phyloP scores from a whole-genome alignment of 2,797 vertebrate species.

The Telmatherina bonti region DNA sequence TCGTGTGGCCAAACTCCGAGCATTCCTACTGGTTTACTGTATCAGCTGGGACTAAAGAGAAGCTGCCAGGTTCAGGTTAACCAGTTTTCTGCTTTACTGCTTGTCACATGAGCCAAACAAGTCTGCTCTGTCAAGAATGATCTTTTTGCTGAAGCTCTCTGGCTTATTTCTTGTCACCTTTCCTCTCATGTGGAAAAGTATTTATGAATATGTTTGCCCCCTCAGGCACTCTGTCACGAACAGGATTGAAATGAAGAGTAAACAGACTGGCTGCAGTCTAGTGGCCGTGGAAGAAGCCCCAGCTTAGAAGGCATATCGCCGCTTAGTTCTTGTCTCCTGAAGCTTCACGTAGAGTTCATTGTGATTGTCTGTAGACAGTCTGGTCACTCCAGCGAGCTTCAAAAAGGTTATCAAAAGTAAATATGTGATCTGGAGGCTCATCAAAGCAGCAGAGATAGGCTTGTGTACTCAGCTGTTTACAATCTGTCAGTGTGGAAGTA shows the following conservation, averaged over 20 bases:
- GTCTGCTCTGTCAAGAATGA: slow-evolving; percentile 40
- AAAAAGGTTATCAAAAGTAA: slow-evolving; percentile 80
- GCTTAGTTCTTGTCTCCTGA: slow-evolving; percentile 53
- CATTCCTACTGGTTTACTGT: slow-evolving; percentile 65
- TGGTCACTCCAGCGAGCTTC: slow-evolving; percentile 47
- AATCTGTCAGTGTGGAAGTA: slow-evolving; percentile 57
- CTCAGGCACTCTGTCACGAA: slow-evolving; percentile 51
- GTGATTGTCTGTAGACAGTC: slow-evolving; percentile 56
- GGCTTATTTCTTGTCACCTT: slow-evolving; percentile 54
- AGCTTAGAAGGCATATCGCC: slow-evolving; percentile 43
- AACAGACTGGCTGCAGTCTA: slow-evolving; percentile 58
- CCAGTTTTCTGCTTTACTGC: slow-evolving; percentile 22
- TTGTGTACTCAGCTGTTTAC: slow-evolving; percentile 80
- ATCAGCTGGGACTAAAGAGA: slow-evolving; percentile 52
- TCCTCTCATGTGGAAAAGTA: slow-evolving; percentile 58
- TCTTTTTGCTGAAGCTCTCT: slow-evolving; percentile 29
- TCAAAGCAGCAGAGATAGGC: slow-evolving; percentile 80
- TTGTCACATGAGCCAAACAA: slow-evolving; percentile 37
- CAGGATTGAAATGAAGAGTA: slow-evolving; percentile 51
- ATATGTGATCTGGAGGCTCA: slow-evolving; percentile 76
- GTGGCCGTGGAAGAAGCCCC: slow-evolving; percentile 39
- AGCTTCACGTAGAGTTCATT: slow-evolving; percentile 57
- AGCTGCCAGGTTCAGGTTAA: slow-evolving; percentile 51
- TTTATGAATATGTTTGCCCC: slow-evolving; percentile 45
- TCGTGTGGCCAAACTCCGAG: slow-evolving; percentile 70